These are phyloP conservation scores for Cephalotes varians DNA, from an alignment of 2,888 invertebrate genomes.

Conservation along the genomic window DNA sequence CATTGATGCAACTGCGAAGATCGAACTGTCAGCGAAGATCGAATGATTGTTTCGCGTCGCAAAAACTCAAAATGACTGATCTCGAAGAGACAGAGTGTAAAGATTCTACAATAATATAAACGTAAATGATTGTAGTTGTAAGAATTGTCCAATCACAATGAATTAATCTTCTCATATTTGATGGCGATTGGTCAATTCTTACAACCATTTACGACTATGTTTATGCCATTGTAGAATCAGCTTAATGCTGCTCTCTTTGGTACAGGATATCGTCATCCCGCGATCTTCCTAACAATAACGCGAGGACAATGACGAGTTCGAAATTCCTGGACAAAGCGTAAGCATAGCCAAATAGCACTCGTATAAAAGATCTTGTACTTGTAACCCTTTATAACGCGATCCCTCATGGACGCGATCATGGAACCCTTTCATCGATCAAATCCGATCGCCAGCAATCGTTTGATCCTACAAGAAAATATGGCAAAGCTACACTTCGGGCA, in stretches of 20 bases:
- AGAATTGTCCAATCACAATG: too few relatives aligned
- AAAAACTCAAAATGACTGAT: neutral
- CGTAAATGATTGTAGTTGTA: too few relatives aligned
- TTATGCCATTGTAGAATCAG: neutral
- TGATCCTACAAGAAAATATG: constrained; percentile 59
- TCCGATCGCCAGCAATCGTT: constrained; percentile 46
- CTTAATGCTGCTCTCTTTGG: too few relatives aligned
- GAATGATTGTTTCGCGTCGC: constrained; percentile 21
- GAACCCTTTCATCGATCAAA: constrained; percentile 68
- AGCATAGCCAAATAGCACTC: constrained; percentile 66
- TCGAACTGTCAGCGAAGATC: neutral
- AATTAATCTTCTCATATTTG: too few relatives aligned
- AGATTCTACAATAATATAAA: too few relatives aligned
- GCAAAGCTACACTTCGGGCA: constrained; percentile 70
- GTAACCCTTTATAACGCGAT: constrained; percentile 36
- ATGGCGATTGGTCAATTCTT: too few relatives aligned
- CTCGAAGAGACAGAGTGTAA: neutral
- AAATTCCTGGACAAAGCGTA: constrained; percentile 68
- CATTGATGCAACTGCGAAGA: neutral
- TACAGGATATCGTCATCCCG: constrained; percentile 62
- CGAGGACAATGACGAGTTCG: constrained; percentile 70
- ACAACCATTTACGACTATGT: too few relatives aligned
- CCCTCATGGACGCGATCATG: constrained; percentile 62
- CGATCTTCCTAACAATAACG: constrained; percentile 70
- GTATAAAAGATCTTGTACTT: constrained; percentile 64